Base-by-base conservation (phyloP, 2,797 vertebrate species). In the Uromys caudimaculatus region DNA sequence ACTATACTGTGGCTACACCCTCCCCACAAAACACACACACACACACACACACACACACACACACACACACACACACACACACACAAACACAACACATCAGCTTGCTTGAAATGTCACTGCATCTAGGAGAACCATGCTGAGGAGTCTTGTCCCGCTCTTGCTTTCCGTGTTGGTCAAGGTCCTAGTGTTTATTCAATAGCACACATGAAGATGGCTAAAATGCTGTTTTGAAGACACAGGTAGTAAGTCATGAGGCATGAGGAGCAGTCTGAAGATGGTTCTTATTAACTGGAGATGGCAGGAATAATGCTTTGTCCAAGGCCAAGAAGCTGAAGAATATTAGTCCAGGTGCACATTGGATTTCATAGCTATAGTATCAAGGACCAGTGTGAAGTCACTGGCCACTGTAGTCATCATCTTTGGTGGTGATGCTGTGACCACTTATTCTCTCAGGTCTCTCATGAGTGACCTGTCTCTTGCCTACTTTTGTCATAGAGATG, bases 351-450 rank as follows among this genome's bases (percentile, higher is more conserved):
- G 17, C 3, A 1, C 16, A 29, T 5, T 58, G 27, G 38, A 4
- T 14, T 21, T 19, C 3, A 1, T 2, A 75, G 29, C 38, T 60
- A 8, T 60, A 67, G 0, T 8, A 0, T 24, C 3, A 1, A 24
- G 4, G 32, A 47, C 19, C 12, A 0, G 11, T 17, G 13, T 35
- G 27, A 58, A 10, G 56, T 38, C 0, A 12, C 4, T 1, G 21
- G 54, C 35, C 1, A 0, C 38, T 1, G 41, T 58, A 0, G 14
- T 50, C 67, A 5, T 0, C 2, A 0, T 29, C n/a, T 62, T 0
- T 5, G 0, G 23, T 3, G 3, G 23, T 23, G 5, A 44, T 1
- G 0, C 3, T 6, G 23, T 50, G 10, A 10, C 13, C 11, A 62
- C 21, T 54, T 3, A 23, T 9, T 11, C 21, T 56, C n/a, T 38